Conservation (phyloP, 2,113 vertebrate species). For the Elgaria multicarinata region DNA sequence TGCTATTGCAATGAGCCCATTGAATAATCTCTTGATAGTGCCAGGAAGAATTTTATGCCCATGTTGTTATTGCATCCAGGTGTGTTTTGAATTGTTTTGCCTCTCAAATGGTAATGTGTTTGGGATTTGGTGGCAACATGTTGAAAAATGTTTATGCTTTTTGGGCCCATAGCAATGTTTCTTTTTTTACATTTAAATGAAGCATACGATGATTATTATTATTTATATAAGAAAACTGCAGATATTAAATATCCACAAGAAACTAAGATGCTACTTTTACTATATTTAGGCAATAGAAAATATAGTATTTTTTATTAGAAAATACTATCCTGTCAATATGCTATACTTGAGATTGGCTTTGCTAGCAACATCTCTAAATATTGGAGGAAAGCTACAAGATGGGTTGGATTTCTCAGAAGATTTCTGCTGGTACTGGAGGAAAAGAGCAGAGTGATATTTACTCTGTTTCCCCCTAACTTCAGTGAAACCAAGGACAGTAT, state of each 20-base stretch:
- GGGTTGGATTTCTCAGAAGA: too few species aligned
- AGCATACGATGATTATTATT: too few species aligned
- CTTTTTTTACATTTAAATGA: too few species aligned
- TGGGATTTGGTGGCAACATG: not conserved
- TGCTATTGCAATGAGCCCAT: not conserved
- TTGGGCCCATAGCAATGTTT: too few species aligned
- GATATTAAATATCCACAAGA: not conserved
- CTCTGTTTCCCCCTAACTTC: not conserved
- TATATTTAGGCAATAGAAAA: not conserved
- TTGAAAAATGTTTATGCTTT: too few species aligned
- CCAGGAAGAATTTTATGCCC: too few species aligned
- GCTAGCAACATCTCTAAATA: slow-evolving; percentile 44
- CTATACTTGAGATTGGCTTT: not conserved
- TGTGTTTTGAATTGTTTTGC: not conserved
- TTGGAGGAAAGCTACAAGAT: slow-evolving; percentile 30
- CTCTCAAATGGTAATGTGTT: not conserved
- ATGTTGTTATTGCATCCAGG: not conserved
- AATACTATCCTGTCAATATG: slow-evolving; percentile 27
- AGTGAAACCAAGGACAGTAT: not conserved
- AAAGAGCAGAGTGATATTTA: not conserved
- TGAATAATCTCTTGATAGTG: too few species aligned
- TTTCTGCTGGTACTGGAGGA: too few species aligned
- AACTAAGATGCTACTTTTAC: not conserved
- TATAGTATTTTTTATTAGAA: not conserved
- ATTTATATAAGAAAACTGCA: not conserved